Conservation (phyloP, 2,113 vertebrate species). For the Stomatorhinus ivindoensis region DNA sequence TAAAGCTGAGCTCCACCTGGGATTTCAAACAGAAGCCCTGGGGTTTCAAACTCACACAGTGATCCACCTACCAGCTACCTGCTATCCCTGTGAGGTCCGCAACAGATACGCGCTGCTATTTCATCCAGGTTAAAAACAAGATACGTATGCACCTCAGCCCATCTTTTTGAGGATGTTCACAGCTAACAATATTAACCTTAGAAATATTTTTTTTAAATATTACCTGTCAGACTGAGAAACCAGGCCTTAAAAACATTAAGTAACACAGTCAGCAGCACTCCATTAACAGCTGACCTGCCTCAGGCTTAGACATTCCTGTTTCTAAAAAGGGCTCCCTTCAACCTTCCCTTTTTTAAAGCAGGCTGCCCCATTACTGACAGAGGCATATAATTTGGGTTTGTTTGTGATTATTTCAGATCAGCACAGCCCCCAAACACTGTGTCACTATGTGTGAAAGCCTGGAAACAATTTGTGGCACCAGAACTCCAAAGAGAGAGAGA, state of each 20-base stretch:
- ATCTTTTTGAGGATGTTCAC: not conserved
- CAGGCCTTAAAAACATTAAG: not conserved
- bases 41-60: conserved; percentile 2
- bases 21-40: not conserved
- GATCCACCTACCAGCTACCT: conserved; percentile 3
- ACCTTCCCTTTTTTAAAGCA: not conserved
- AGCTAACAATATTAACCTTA: not conserved
- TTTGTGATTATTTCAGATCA: conserved; percentile 18
- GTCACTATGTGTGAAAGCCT: conserved; percentile 23
- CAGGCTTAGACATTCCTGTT: not conserved
- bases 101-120: not conserved
- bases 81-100: not conserved
- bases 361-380: not conserved
- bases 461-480: conserved; percentile 23
- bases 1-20: not conserved
- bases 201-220: not conserved
- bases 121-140: not conserved
- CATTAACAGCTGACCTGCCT: not conserved
- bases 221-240: not conserved
- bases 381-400: conserved; percentile 17
- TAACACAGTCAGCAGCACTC: not conserved
- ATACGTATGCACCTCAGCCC: not conserved
- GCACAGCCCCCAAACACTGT: conserved; percentile 9
- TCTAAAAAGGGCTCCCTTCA: not conserved
- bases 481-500: not conserved